phyloP scores from a whole-genome alignment of 2,113 vertebrate species.

The Poecile atricapillus region DNA sequence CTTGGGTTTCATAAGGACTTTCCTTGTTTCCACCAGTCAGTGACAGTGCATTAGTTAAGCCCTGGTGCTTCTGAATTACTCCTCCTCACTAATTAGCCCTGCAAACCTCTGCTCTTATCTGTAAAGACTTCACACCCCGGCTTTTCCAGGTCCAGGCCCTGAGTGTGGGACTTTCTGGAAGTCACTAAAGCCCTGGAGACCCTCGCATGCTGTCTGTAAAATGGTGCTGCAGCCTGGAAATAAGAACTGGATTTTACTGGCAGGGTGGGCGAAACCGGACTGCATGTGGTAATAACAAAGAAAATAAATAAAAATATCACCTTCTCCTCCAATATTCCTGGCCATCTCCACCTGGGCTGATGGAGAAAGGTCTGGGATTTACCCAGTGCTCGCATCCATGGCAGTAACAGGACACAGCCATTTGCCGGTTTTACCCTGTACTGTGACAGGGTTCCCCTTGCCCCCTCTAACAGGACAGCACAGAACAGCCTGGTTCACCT shows the following conservation, averaged over 20 bases:
- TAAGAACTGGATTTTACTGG: not conserved
- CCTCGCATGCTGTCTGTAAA: not conserved
- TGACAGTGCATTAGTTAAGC: slow-evolving; percentile 25
- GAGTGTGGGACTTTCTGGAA: not conserved
- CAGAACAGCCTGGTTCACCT: not conserved
- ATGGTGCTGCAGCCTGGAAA: not conserved
- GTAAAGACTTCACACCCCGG: not conserved
- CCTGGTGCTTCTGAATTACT: not conserved
- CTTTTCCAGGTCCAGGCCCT: not conserved
- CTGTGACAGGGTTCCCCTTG: rapidly evolving
- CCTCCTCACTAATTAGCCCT: not conserved
- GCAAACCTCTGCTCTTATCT: not conserved
- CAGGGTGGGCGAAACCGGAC: not conserved
- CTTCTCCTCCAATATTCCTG: not conserved
- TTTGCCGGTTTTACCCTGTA: not conserved
- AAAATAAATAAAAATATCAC: not conserved
- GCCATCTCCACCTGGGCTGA: not conserved
- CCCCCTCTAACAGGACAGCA: not conserved
- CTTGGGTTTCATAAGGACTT: slow-evolving; percentile 64
- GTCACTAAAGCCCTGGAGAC: not conserved
- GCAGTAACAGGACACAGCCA: not conserved
- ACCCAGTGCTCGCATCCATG: not conserved
- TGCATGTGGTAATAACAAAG: not conserved
- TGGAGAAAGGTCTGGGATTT: not conserved
- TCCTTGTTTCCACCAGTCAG: slow-evolving; percentile 36